Base-by-base conservation (phyloP, 2,113 vertebrate genomes). In the Zosterops pallidus region DNA sequence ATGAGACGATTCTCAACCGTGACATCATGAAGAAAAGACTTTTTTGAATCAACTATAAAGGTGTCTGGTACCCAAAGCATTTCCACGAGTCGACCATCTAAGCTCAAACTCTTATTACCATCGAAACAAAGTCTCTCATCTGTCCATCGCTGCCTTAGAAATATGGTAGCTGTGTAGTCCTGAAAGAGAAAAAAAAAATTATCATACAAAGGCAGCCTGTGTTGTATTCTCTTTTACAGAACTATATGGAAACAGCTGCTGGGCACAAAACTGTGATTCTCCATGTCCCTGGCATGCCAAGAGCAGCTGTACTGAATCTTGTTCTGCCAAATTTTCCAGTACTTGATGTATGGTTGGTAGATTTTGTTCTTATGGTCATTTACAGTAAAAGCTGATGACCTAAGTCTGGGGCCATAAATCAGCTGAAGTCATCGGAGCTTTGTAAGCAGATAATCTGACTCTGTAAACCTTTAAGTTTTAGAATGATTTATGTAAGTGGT, bases 121-220 rank as follows among this genome's bases (percentile, higher is more conserved):
- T 99, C 97, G 1, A 99, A 99, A 92, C 98, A 98, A 95, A 99
- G 96, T 4, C 99, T 98, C 93, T 99, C 98, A 35, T 99, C 99
- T 7, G 98, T 99, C 99, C 99, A 99, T 62, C 98, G 96, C 93
- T 99, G 99, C 49, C 98, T 98, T 50, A 99, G 97, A 91, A 99
- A 99, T 95, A 99, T 99, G 93, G 99, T 99, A 55, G 99, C 98
- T 0, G 98, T 99, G 96, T 99, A 99, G 97, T 99, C 99, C 98
- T 98, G 77, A 37, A 86, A 89, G 57, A 42, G 12, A 41, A 86
- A 64, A 86, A 12, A 1, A 60, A 24, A 60, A 35, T 35, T 41
- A 14, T 39, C 37, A 47, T 2, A 28, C 14, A 46, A 33, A 76
- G 60, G 12, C 44, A 60, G 75, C 4, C 37, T 46, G 47, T 60